Evolutionary conservation across 2,113 vertebrate species (phyloP).

Genomic region (Carassius auratus): DNA sequence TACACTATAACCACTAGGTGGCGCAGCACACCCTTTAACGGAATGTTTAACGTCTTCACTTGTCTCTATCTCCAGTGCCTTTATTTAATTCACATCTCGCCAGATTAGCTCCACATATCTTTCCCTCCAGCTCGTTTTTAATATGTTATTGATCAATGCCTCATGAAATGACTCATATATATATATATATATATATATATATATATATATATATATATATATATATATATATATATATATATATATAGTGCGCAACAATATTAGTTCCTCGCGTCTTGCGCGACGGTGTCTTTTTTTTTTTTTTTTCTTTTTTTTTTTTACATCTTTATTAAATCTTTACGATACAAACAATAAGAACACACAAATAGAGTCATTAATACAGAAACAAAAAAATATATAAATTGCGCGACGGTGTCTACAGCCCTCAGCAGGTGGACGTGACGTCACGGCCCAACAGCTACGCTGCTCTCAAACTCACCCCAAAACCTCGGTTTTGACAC

Average conservation of each 20-base stretch:
- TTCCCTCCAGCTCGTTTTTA: neutral
- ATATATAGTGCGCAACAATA: neutral
- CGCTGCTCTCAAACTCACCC: neutral
- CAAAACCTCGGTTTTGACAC: neutral
- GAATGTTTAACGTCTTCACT: neutral
- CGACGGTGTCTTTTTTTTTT: neutral
- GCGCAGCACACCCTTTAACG: neutral
- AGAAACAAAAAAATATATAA: too few relatives aligned
- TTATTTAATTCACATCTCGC: neutral
- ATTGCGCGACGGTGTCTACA: neutral
- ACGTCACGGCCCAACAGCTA: conserved; percentile 35
- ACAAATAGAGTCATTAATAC: too few relatives aligned
- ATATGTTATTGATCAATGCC: neutral
- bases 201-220: too few relatives aligned
- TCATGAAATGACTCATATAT: neutral
- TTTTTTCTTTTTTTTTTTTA: too few relatives aligned
- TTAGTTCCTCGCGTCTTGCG: neutral
- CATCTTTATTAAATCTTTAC: too few relatives aligned
- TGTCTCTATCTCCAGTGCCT: neutral
- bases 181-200: neutral
- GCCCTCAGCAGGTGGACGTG: conserved; percentile 50
- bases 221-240: too few relatives aligned
- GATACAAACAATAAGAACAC: too few relatives aligned
- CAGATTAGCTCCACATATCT: neutral
- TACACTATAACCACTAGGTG: neutral